Evolutionary conservation across 1,140 invertebrate genomes (phyloP), one percentile per base, ranked within the genome.

Genomic region (Ceratina japonica): DNA sequence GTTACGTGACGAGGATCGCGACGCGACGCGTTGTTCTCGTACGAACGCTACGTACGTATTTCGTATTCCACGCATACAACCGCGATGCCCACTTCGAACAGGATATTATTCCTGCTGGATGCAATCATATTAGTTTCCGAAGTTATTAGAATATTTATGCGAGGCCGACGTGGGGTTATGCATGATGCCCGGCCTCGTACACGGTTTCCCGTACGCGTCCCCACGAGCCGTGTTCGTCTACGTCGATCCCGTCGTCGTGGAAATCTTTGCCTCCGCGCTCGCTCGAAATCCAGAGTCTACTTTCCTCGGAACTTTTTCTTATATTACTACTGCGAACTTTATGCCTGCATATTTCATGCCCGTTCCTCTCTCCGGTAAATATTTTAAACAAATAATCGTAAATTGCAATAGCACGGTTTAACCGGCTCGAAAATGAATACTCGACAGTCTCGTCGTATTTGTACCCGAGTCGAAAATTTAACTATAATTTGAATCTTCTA

Each of bases 101-200:
- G 52, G 61, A 87, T 86, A 84, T 83, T 87, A 86, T 85, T 89
- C 82, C 80, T 80, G 68, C 54, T 70, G 79, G 83, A 84, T 54
- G 81, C 79, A 89, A 89, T 88, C 82, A 83, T 87, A 83, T 88
- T 87, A 87, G 88, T 90, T 90, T 84, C 70, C 81, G 79, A 88
- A 88, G 81, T 89, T 82, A 83, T 89, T 88, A 87, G 86, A 90
- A 89, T 90, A 89, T 90, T 90, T 87, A 90, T 88, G 80, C 62
- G 69, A 68, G 79, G 58, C 58, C 51, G 61, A 58, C 75, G 73
- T 56, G 71, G 72, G 82, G 84, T 82, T 76, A 81, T 79, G 83
- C 68, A 80, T 68, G 79, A 64, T 76, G 62, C 71, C 5, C 69
- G 65, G 58, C 24, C 49, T 66, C 62, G 49, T 59, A 56, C 65